A percentile compares a stretch with the other conserved stretches of the same genome.
phyloP scores from a whole-genome alignment of 92 coral and sea anemone genomes.

The Paragorgia papillata region DNA sequence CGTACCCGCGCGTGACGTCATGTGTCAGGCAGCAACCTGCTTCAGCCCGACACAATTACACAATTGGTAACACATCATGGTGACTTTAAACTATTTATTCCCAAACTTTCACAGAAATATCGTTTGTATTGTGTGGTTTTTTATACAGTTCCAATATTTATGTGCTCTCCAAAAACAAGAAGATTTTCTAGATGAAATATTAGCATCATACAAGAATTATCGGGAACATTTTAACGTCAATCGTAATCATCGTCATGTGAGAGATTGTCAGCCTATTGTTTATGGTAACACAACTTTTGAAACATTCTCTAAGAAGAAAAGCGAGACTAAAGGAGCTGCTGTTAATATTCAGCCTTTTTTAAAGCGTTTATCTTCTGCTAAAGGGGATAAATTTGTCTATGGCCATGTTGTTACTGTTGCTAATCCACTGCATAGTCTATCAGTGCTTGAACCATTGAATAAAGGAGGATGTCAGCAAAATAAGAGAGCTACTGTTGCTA shows the following conservation, averaged over 20 bases:
- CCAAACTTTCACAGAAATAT: not conserved
- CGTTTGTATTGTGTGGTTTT: not conserved
- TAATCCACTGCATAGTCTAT: slow-evolving; percentile 80
- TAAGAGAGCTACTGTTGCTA: slow-evolving; percentile 75
- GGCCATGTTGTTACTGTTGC: slow-evolving; percentile 74
- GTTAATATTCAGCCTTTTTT: slow-evolving; percentile 61
- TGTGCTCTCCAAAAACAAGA: not conserved
- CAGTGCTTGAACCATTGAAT: slow-evolving; percentile 79
- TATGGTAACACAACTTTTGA: slow-evolving; percentile 86
- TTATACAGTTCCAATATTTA: not conserved
- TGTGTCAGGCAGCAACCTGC: no score
- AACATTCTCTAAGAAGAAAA: slow-evolving; percentile 42
- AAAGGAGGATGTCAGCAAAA: slow-evolving; percentile 70
- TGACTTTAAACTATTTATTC: not conserved
- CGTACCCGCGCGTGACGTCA: no score
- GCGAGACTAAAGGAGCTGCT: slow-evolving; percentile 49
- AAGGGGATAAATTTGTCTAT: slow-evolving; percentile 51
- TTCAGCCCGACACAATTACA: no score
- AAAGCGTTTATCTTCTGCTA: slow-evolving; percentile 51
- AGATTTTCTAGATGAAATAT: not conserved
- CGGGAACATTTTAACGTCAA: slow-evolving; percentile 59
- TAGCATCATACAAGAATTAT: slow-evolving; percentile 54
- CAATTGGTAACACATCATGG: no score
- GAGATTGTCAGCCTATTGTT: slow-evolving; percentile 80
- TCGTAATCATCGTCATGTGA: slow-evolving; percentile 67